Evolutionary conservation across 2,888 invertebrate species (phyloP), one percentile per base, ranked within the genome.

Genomic region (Cerceris ruficornis): DNA sequence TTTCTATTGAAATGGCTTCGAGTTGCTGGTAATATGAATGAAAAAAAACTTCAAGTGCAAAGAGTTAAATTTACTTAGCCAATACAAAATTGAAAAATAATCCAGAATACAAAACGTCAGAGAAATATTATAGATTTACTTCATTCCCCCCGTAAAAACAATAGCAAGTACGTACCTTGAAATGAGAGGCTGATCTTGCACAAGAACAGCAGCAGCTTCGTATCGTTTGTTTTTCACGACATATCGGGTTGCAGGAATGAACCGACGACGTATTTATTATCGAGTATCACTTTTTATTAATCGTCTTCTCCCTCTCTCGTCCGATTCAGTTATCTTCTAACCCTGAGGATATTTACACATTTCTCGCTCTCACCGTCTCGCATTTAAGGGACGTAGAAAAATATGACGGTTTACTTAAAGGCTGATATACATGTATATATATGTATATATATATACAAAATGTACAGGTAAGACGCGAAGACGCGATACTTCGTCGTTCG

Each of bases 381-480:
- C 69, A 71, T 70, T 80, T 77, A 80, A 66, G 80, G 76, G 86
- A 88, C 88, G 92, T 92, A 92, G 89, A 92, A 92, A 92, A 92
- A 92, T 92, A 92, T 92, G 89, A 92, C 89, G 88, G 86, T 88
- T 84, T 84, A 70, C 73, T 86, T 83, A 86, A 77, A 74, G 73
- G 76, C 42, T 69, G 77, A 71, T 69, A 64, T 67, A 60, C 75
- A 64, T 73, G 8, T 64, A 68, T 75, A 46, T 28, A 28, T 28
- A 28, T 28, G 28, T 28, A 28, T 28, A 28, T 28, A n/a, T 70
- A 83, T 82, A 76, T 86, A 86, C 85, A 86, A 76, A 82, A 86
- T 86, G 65, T 86, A 86, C 86, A 85, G 55, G 46, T 46, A 17
- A 71, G 59, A 76, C 73, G 75, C 76, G 46, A 39, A 70, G 28